Evolutionary conservation across 2,113 vertebrate species (phyloP).

Genomic region (Lampris megalopsis): DNA sequence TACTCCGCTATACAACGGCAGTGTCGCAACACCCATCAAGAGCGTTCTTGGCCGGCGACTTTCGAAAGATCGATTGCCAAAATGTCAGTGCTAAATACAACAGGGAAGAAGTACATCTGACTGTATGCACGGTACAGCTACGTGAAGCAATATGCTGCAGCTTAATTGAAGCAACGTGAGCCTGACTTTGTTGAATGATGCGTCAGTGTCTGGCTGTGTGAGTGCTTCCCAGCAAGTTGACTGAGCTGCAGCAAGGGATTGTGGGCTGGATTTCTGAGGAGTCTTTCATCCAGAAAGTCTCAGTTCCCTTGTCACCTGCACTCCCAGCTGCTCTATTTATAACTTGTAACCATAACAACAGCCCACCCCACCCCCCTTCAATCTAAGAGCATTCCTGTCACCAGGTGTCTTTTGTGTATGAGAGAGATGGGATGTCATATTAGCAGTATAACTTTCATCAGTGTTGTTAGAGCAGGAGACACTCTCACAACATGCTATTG

Average conservation of each 20-base stretch:
- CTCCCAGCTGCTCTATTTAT: conserved; percentile 81
- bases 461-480: conserved; percentile 12
- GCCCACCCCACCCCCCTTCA: conserved; percentile 65
- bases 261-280: conserved; percentile 74
- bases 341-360: conserved; percentile 86
- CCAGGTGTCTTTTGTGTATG: conserved; percentile 62
- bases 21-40: not conserved
- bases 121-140: not conserved
- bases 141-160: not conserved
- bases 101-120: conserved; percentile 8
- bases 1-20: conserved; percentile 5
- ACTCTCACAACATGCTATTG: conserved; percentile 25
- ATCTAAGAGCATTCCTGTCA: conserved; percentile 69
- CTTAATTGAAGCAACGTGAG: conserved; percentile 18
- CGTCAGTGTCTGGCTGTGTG: conserved; percentile 6
- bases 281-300: conserved; percentile 76
- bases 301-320: conserved; percentile 80
- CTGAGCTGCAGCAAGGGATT: conserved; percentile 68
- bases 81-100: conserved; percentile 1
- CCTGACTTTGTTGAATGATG: conserved; percentile 16
- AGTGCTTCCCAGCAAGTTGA: conserved; percentile 49
- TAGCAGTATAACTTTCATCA: conserved; percentile 42
- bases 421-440: conserved; percentile 26
- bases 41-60: not conserved
- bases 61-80: not conserved